Evolutionary conservation across 2,888 invertebrate species (phyloP).

Genomic region (Chloroclysta siterata): DNA sequence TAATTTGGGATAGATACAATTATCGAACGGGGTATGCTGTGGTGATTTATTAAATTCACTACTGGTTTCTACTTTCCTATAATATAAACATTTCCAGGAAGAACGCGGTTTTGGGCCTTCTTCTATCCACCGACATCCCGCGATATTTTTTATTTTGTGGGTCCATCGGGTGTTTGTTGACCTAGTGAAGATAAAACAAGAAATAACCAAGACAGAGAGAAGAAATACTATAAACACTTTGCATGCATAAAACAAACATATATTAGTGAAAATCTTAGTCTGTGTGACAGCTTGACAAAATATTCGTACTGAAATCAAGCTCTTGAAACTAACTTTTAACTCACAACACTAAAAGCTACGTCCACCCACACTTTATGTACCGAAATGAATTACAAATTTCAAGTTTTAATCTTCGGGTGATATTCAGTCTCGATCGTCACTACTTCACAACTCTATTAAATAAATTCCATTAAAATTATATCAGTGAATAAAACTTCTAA

Average conservation of each 20-base stretch:
- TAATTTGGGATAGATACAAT: constrained; percentile 17
- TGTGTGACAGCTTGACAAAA: neutral
- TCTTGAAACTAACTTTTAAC: neutral
- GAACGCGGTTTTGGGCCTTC: no score
- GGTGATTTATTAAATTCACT: neutral
- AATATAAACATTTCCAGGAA: no score
- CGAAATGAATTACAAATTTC: constrained; percentile 9
- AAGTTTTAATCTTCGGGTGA: constrained; percentile 10
- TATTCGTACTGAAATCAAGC: neutral
- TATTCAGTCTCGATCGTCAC: neutral
- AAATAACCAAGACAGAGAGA: no score
- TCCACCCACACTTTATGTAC: constrained; percentile 1
- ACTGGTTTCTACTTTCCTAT: no score
- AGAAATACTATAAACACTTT: no score
- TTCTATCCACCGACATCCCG: no score
- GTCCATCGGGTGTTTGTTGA: neutral
- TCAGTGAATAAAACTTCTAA: no score
- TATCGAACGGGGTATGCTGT: neutral
- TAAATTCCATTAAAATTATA: neutral
- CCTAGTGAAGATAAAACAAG: no score
- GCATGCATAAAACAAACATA: no score
- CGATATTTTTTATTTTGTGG: no score
- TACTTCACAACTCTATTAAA: neutral
- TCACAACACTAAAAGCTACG: constrained; percentile 1
- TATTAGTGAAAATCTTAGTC: no score